phyloP scores from a whole-genome alignment of 2,888 invertebrate genomes.

The Cataglyphis cursor region DNA sequence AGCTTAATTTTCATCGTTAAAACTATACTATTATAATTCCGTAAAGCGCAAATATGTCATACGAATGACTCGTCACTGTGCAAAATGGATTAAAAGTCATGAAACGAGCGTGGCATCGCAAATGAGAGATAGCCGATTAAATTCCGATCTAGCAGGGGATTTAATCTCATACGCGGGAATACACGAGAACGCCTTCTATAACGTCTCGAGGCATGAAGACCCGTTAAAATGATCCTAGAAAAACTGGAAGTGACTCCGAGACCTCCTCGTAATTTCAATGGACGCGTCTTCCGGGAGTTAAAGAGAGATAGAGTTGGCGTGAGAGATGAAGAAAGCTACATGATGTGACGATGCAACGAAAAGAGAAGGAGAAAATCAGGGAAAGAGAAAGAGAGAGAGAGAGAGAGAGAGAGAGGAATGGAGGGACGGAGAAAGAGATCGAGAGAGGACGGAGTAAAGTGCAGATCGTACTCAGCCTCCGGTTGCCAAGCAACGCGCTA shows the following conservation, averaged over 20 bases:
- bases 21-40: slow-evolving; percentile 16
- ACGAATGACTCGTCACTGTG: slow-evolving; percentile 29
- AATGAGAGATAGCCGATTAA: slow-evolving; percentile 39
- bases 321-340: slow-evolving; percentile 34
- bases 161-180: slow-evolving; percentile 47
- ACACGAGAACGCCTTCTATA: slow-evolving; percentile 63
- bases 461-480: slow-evolving; percentile 83
- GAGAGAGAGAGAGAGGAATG: slow-evolving; percentile 51
- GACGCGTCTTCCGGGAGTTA: slow-evolving; percentile 52
- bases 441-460: slow-evolving; percentile 78
- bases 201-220: slow-evolving; percentile 64
- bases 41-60: background rate
- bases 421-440: slow-evolving; percentile 67
- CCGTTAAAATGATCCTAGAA: slow-evolving; percentile 60
- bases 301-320: slow-evolving; percentile 38
- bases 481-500: slow-evolving; percentile 86
- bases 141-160: slow-evolving; percentile 47
- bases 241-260: slow-evolving; percentile 57
- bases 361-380: slow-evolving; percentile 46
- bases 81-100: slow-evolving; percentile 26
- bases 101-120: slow-evolving; percentile 20
- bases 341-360: slow-evolving; percentile 13
- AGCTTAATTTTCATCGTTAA: slow-evolving; percentile 11
- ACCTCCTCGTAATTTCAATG: slow-evolving; percentile 63
- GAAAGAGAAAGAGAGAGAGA: slow-evolving; percentile 59